phyloP scores from a whole-genome alignment of 2,113 vertebrate species.

The Ceyx margarethae region DNA sequence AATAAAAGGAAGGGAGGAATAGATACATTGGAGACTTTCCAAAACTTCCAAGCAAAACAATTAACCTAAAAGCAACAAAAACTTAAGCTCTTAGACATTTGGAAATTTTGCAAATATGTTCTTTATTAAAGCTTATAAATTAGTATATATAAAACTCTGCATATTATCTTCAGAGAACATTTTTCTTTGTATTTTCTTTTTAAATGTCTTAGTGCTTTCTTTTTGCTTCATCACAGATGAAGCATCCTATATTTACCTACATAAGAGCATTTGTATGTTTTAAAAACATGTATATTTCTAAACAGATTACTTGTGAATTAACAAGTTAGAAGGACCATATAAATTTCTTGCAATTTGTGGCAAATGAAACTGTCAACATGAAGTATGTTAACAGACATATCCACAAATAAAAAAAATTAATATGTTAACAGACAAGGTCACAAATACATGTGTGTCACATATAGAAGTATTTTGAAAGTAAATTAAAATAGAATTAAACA shows the following conservation, averaged over 20 bases:
- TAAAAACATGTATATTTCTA: neutral
- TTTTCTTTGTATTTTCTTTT: neutral
- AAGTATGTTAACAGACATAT: neutral
- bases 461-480: neutral
- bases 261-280: neutral
- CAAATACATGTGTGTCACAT: neutral
- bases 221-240: neutral
- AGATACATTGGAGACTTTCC: slow-evolving; percentile 64
- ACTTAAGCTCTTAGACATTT: neutral
- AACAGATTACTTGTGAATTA: neutral
- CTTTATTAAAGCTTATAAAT: neutral
- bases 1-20: slow-evolving; percentile 74
- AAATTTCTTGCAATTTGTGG: neutral
- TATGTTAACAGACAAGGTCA: neutral
- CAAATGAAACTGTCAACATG: neutral
- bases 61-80: slow-evolving; percentile 72
- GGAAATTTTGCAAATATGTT: neutral
- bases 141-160: neutral
- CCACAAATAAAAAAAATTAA: neutral
- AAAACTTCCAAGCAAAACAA: slow-evolving; percentile 84
- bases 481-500: neutral
- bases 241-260: neutral
- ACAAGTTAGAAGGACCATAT: neutral
- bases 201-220: neutral
- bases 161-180: neutral